Base-by-base conservation (phyloP, 2,888 invertebrate genomes). In the Himalopsyche japonica region DNA sequence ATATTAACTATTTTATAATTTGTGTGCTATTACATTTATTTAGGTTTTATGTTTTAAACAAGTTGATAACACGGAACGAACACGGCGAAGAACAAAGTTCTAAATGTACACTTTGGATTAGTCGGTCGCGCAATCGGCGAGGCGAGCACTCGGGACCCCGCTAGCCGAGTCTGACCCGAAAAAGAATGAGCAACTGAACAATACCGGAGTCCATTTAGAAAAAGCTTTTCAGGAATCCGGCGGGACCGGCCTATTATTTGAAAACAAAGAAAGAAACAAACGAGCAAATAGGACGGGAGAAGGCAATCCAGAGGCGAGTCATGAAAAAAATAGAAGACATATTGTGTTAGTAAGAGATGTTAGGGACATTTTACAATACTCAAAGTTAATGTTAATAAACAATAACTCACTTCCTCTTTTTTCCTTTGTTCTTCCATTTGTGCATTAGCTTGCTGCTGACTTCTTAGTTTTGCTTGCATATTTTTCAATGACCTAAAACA, bases 161-260 rank as follows among this genome's bases (percentile, higher is more conserved):
- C 30, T 70, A 12, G 27, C 27, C 4, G 30, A 27, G 24, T 70
- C 70, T 27, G 24, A 27, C 70, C 12, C 70, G 70, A 20, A 24
- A 27, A 27, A 70, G 70, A 70, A 27, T 70, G 70, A 70, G 70
- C 70, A 27, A 70, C 15, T 70, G 70, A 70, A 70, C 70, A 30
- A 70, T 70, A 70, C 70, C 12, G 70, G 70, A 70, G 70, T 79
- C 91, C 91, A 91, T 90, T 96, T 97, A 97, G 95, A 97, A 97
- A 94, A 97, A 97, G 95, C 97, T 97, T 95, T 97, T 97, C 92
- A 97, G 95, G 95, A 97, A 97, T 93, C 97, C 97, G 92, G 97
- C 96, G 91, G 97, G 96, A 92, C 97, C 97, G 93, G 97, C 96
- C 97, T 97, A 18, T 77, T 64, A 6, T 70, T 15, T 12, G 27